phyloP scores from a whole-genome alignment of 2,797 vertebrate species.

The Pseudochaenichthys georgianus region DNA sequence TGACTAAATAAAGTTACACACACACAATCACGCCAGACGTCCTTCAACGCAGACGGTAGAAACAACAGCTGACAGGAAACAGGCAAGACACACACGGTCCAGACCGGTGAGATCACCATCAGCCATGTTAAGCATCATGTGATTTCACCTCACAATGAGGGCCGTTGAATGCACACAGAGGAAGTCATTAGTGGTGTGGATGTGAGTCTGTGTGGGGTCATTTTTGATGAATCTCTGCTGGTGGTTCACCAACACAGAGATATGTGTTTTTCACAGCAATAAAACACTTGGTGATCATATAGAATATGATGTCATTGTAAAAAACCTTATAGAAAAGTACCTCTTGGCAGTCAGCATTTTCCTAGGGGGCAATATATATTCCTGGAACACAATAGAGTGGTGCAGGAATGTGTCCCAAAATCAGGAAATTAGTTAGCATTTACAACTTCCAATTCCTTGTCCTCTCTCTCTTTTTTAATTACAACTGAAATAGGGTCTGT shows the following conservation, averaged over 20 bases:
- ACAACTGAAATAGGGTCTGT: too few relatives aligned
- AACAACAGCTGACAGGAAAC: constrained; percentile 70
- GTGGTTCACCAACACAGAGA: neutral
- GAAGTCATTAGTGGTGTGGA: constrained; percentile 47
- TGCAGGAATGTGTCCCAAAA: too few relatives aligned
- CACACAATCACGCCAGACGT: constrained; percentile 18
- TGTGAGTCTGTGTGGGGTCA: constrained; percentile 27
- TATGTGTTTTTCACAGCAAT: too few relatives aligned
- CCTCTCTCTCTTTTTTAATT: too few relatives aligned
- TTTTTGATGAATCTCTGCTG: neutral
- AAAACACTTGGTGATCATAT: too few relatives aligned
- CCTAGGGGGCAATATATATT: too few relatives aligned
- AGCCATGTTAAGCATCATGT: constrained; percentile 49
- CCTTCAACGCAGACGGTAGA: constrained; percentile 33
- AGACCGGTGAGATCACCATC: constrained; percentile 55
- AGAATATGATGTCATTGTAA: too few relatives aligned
- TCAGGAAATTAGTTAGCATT: too few relatives aligned
- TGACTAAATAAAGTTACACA: neutral
- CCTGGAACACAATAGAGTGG: too few relatives aligned
- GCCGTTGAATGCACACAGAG: constrained; percentile 25
- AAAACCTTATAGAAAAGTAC: too few relatives aligned
- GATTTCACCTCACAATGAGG: constrained; percentile 53
- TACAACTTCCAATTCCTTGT: too few relatives aligned
- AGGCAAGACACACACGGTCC: constrained; percentile 45
- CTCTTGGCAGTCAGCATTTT: too few relatives aligned